Conservation (phyloP, 2,888 invertebrate genomes). For the Drosophila hamatofila region DNA sequence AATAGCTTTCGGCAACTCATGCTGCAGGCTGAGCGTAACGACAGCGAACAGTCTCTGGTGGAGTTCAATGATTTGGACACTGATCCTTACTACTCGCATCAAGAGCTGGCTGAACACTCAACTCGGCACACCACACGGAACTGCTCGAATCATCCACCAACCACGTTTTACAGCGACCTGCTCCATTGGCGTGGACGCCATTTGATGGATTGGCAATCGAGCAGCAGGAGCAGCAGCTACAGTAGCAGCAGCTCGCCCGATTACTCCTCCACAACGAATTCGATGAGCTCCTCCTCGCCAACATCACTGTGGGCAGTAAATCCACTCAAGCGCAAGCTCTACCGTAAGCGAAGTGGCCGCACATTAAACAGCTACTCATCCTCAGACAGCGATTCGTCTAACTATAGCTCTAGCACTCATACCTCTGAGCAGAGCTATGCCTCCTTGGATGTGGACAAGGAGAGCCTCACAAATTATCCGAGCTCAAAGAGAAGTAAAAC, state of each 20-base stretch:
- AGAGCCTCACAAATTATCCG: background rate
- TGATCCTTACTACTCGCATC: constrained; percentile 42
- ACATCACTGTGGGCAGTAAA: background rate
- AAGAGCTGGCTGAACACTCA: background rate
- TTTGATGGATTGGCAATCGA: background rate
- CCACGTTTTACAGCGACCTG: background rate
- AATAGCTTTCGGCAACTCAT: constrained; percentile 8
- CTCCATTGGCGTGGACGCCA: background rate
- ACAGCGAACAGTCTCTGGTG: background rate
- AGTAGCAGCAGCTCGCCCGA: constrained; percentile 19
- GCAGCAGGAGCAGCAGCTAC: constrained; percentile 9
- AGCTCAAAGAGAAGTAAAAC: background rate
- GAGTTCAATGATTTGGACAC: constrained; percentile 26
- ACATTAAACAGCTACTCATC: background rate
- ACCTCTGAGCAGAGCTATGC: constrained; percentile 30
- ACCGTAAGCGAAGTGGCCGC: background rate
- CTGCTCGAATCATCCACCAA: background rate
- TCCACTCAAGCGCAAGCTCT: constrained; percentile 5
- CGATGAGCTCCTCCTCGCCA: background rate
- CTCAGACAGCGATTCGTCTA: constrained; percentile 6
- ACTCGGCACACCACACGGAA: too few relatives aligned
- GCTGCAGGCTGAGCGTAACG: background rate
- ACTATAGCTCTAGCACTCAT: constrained; percentile 33
- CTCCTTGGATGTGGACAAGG: background rate
- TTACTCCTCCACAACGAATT: constrained; percentile 39